Conservation (phyloP, 2,113 vertebrate species). For the Myotis yumanensis region DNA sequence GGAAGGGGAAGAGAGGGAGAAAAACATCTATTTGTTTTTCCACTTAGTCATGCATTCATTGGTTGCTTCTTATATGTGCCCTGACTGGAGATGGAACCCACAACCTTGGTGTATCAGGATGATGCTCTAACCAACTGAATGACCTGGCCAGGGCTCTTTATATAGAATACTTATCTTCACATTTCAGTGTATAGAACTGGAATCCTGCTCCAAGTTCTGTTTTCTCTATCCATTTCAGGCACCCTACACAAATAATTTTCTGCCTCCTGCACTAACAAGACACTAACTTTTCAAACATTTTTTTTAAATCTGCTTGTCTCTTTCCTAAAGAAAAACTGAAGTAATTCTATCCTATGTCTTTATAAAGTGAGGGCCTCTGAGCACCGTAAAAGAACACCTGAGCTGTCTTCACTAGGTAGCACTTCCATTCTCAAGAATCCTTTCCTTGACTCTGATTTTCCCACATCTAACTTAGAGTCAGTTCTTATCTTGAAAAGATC, state of each 20-base stretch:
- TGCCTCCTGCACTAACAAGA: slow-evolving; percentile 13
- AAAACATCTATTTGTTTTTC: background rate
- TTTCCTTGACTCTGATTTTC: background rate
- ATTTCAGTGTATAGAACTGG: background rate
- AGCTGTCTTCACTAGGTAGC: background rate
- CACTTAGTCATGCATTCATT: background rate
- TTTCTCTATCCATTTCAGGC: background rate
- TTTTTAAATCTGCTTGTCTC: background rate
- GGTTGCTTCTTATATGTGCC: background rate
- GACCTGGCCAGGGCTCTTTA: background rate
- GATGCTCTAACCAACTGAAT: background rate
- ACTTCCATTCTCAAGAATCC: background rate
- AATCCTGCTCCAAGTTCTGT: background rate
- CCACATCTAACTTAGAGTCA: background rate
- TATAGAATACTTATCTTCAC: background rate
- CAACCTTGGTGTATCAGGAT: background rate
- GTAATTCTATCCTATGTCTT: background rate
- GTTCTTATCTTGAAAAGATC: slow-evolving; percentile 4
- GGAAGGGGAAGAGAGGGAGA: background rate
- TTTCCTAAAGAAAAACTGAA: slow-evolving; percentile 32
- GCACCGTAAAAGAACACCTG: background rate
- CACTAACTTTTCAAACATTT: slow-evolving; percentile 5
- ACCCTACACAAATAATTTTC: background rate
- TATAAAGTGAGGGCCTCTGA: background rate
- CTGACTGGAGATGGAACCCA: background rate